phyloP scores from a whole-genome alignment of 2,797 vertebrate species.

The Etheostoma nigrum region DNA sequence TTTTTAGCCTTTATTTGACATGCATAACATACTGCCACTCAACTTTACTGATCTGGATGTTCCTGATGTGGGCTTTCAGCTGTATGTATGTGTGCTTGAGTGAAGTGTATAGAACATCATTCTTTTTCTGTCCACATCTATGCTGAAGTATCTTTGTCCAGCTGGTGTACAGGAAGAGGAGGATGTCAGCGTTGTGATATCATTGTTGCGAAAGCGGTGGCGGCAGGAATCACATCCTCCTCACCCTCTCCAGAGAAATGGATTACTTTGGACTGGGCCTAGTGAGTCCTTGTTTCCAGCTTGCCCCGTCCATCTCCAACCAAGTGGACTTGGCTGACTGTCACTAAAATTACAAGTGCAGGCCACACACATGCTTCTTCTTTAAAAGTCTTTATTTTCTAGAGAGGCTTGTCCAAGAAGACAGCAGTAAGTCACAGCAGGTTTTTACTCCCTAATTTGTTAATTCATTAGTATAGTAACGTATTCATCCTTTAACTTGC shows the following conservation, averaged over 20 bases:
- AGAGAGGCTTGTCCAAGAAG: not conserved
- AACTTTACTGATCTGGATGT: conserved; percentile 9
- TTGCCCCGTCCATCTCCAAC: conserved; percentile 40
- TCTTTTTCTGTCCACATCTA: conserved; percentile 46
- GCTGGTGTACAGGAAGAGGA: conserved; percentile 73
- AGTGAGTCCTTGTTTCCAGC: conserved; percentile 67
- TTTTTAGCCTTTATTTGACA: conserved; percentile 19
- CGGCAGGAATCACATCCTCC: conserved; percentile 73
- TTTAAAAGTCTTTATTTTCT: conserved; percentile 21
- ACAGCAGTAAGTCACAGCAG: not conserved
- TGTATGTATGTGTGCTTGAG: conserved; percentile 8
- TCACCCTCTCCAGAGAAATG: conserved; percentile 53
- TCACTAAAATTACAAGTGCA: conserved; percentile 30
- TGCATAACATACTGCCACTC: conserved; percentile 1
- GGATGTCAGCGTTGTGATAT: conserved; percentile 74
- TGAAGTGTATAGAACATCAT: conserved; percentile 22
- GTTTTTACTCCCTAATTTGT: conserved; percentile 10
- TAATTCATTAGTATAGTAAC: conserved; percentile 1
- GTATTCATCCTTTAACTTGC: not conserved
- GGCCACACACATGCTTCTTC: not conserved
- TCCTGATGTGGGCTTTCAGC: conserved; percentile 4
- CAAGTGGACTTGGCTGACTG: conserved; percentile 42
- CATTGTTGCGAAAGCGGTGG: conserved; percentile 80
- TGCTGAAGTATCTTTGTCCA: conserved; percentile 60
- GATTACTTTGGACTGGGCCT: conserved; percentile 35